Base-by-base conservation (phyloP, 2,888 invertebrate species). In the Mayetiola destructor region DNA sequence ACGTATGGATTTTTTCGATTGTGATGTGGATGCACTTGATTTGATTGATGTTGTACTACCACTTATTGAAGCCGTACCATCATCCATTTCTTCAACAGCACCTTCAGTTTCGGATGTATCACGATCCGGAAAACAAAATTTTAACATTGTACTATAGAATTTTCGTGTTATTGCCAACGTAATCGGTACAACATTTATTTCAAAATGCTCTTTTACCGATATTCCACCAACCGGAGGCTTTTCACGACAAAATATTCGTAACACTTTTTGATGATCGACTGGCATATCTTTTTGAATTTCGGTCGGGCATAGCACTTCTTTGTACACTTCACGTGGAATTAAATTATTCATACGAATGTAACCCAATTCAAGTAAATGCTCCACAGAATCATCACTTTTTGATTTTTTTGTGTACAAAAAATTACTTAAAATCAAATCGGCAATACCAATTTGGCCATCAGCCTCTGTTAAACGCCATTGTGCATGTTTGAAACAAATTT, bases 161-260 rank as follows among this genome's bases (percentile, higher is more conserved):
- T 93, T 91, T 72, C 95, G 92, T 0, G 95, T 96, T 57, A 96
- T 76, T 62, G 90, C 86, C 66, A 91, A 90, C 1, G 88, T 85
- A 60, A 97, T 80, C 9, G 97, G 96, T 14, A 93, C 91, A 42
- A 97, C 87, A 74, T 96, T 96, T 62, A 97, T 93, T 76, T 99
- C 99, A 71, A 99, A 95, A 73, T 96, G 95, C 68, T 99, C 97
- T 70, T 97, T 99, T 14, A 99, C 93, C 0, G 94, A 89, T 64
- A 99, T 99, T 2, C 99, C 99, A n/a, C 95, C 96, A 6, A 97
- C 97, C 0, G 94, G 95, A 52, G 93, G 91, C 62, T 89, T 86
- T 73, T 97, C 97, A 59, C 95, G 80, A 64, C 97, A 96, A 73
- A 95, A 92, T 53, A 99, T 88, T 61, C 97, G 80, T 61, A 99